Base-by-base conservation (phyloP, 2,113 vertebrate genomes). In the Anseranas semipalmata region DNA sequence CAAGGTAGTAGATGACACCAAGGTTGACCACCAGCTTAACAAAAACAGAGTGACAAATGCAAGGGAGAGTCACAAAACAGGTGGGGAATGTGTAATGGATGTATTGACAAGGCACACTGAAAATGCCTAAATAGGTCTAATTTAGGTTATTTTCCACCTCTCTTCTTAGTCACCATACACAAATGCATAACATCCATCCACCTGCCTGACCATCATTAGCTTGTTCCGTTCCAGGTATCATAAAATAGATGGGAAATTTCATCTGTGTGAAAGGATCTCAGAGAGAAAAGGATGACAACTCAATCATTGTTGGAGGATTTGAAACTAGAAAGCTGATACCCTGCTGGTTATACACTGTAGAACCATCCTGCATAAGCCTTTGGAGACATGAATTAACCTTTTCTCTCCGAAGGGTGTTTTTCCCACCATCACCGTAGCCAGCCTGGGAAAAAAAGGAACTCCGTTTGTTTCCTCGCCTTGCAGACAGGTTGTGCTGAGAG, bases 401-500 rank as follows among this genome's bases (percentile, higher is more conserved):
- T 96, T 76, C 32, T 70, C n/a, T 88, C 85, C 81, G 73, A 41
- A 39, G 43, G 53, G 73, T 78, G 16, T 80, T 94, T 91, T 84
- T 83, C 30, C 62, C 46, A 56, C 66, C 13, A 52, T 91, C 63
- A 88, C 50, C 28, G 48, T 15, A 56, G 39, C 63, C 9, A 30
- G 76, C 53, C 22, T 74, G 55, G 81, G 76, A 53, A 45, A 76
- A 87, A 95, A 86, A 91, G 33, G 83, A 91, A 27, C 80, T 96
- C 79, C 79, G 50, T 88, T 87, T 93, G 62, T 94, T 95, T 95
- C 93, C 62, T 89, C 1, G 0, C 74, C 72, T 89, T 73, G 65
- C 86, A 87, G 96, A 94, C 92, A 65, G 89, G 94, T 95, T 85
- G 91, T 91, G 90, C 82, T 85, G 48, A 73, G 97, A 96, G 80